A percentile compares a stretch with the other conserved stretches of the same genome.
phyloP scores from a whole-genome alignment of 1,140 invertebrate genomes.

The Caenorhabditis tropicalis region DNA sequence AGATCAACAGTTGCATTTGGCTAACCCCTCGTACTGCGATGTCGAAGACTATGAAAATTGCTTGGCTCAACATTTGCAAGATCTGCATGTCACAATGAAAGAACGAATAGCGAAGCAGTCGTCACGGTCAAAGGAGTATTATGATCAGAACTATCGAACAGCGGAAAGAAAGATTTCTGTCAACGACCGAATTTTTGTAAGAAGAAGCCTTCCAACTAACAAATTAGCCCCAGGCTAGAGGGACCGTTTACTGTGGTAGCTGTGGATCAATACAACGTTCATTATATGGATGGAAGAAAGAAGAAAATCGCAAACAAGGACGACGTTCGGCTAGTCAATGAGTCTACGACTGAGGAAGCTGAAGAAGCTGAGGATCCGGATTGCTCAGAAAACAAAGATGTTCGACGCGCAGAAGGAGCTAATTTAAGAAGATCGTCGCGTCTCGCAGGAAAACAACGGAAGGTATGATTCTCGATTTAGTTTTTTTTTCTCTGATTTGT shows the following conservation, averaged over 20 bases:
- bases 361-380: no score
- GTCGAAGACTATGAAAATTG: background rate
- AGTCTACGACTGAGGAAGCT: no score
- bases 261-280: background rate
- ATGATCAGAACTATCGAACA: background rate
- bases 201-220: background rate
- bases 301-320: background rate
- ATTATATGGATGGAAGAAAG: background rate
- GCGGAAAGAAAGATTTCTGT: background rate
- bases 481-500: no score
- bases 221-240: background rate
- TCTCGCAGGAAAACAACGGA: no score
- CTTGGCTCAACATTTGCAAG: no score
- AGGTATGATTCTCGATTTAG: no score
- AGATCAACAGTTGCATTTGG: background rate
- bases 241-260: background rate
- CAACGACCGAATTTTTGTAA: no score
- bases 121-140: background rate
- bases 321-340: background rate
- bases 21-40: background rate
- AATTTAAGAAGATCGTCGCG: no score
- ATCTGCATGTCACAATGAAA: no score
- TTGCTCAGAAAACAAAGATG: no score
- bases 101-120: background rate
- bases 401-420: no score